These are phyloP conservation scores for Cephus nigrinus DNA, from an alignment of 2,888 invertebrate species.

Conservation along the genomic window DNA sequence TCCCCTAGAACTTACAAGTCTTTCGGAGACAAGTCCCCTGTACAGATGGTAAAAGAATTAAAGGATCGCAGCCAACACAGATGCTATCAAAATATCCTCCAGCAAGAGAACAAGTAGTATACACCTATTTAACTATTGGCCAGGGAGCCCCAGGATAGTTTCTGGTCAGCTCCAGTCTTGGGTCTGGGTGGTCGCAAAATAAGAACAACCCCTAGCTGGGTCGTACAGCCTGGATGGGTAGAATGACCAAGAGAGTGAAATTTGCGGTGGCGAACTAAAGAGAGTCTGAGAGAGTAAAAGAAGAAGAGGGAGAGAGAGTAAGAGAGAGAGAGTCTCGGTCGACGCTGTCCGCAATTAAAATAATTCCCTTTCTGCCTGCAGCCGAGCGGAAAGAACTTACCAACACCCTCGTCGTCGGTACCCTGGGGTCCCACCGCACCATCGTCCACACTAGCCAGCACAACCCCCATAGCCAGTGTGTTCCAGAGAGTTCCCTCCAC, in stretches of 20 bases:
- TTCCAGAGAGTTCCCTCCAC: constrained; percentile 11
- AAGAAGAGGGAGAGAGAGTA: constrained; percentile 23
- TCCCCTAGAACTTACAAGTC: not conserved
- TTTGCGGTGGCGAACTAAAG: constrained; percentile 22
- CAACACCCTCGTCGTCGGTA: constrained; percentile 54
- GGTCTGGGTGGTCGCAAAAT: not conserved
- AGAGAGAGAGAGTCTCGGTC: constrained; percentile 55
- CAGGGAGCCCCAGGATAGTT: not conserved
- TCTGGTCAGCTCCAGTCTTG: not conserved
- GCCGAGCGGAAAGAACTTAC: constrained; percentile 67
- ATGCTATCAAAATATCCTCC: not conserved
- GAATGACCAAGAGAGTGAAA: constrained; percentile 33
- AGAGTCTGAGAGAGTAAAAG: constrained; percentile 28
- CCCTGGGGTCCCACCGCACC: constrained; percentile 41
- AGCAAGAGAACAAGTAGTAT: not conserved
- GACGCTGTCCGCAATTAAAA: constrained; percentile 67
- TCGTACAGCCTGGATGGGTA: constrained; percentile 7
- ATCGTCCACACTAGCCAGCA: constrained; percentile 10
- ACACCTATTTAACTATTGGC: not conserved
- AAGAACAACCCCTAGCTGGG: not conserved
- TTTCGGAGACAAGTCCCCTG: not conserved
- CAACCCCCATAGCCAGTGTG: not conserved
- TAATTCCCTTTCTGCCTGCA: constrained; percentile 67
- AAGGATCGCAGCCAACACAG: not conserved
- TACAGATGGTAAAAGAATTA: not conserved